A percentile compares a stretch with the other conserved stretches of the same genome.
phyloP scores from a whole-genome alignment of 2,888 invertebrate genomes.

The Diarsia dahlii region DNA sequence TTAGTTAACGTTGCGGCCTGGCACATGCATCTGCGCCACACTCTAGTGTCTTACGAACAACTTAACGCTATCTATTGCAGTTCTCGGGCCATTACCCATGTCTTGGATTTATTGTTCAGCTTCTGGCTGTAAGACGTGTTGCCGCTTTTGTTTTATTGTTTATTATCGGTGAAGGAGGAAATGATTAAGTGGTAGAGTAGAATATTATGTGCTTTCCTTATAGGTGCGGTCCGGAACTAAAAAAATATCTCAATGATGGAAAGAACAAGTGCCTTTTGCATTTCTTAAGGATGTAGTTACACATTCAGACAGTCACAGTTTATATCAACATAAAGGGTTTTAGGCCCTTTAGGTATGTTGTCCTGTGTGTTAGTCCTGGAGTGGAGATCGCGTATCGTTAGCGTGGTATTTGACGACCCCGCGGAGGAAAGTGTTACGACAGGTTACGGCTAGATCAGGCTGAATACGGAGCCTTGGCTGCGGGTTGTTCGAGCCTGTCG shows the following conservation, averaged over 20 bases:
- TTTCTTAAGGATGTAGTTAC: no score
- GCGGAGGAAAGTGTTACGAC: neutral
- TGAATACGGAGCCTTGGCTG: no score
- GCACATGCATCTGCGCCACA: constrained; percentile 51
- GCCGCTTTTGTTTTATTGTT: constrained; percentile 17
- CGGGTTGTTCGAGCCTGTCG: no score
- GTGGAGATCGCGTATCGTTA: neutral
- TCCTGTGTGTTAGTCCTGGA: neutral
- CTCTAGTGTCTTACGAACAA: constrained; percentile 36
- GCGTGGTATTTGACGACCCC: neutral
- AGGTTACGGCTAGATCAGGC: neutral
- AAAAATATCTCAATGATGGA: neutral
- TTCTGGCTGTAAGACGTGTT: constrained; percentile 19
- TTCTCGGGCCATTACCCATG: constrained; percentile 39
- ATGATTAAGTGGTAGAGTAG: neutral
- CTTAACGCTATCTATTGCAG: constrained; percentile 54
- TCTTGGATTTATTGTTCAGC: constrained; percentile 53
- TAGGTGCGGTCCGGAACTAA: neutral
- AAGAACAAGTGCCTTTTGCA: neutral
- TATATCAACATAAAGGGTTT: no score
- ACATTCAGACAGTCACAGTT: no score
- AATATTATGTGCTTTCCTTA: neutral
- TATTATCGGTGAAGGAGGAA: neutral
- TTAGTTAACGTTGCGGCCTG: constrained; percentile 47
- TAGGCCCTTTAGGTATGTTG: no score